Evolutionary conservation across 2,113 vertebrate genomes (phyloP).

Genomic region (Psilopsiagon aymara): DNA sequence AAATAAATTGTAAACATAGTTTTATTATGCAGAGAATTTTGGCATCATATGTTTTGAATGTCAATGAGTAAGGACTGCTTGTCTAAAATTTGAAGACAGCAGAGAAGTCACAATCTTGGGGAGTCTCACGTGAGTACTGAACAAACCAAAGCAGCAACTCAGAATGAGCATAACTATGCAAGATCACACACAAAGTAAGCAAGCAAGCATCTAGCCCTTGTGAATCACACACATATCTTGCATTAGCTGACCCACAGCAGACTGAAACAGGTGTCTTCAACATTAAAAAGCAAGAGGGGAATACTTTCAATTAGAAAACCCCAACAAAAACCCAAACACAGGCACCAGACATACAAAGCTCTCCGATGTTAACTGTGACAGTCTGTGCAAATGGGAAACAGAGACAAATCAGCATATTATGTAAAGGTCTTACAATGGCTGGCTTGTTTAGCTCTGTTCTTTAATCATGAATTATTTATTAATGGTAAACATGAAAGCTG

Average conservation of each 20-base stretch:
- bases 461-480: neutral
- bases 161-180: accelerated
- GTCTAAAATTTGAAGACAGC: neutral
- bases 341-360: neutral
- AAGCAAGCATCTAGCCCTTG: neutral
- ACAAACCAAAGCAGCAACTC: neutral
- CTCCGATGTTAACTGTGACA: neutral
- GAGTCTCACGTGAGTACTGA: accelerated
- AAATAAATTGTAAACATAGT: neutral
- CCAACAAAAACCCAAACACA: neutral
- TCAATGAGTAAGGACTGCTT: neutral
- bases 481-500: neutral
- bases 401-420: neutral
- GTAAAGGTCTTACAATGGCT: neutral
- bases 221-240: accelerated
- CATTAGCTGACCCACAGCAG: neutral
- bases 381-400: neutral
- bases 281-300: neutral
- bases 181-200: neutral
- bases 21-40: neutral
- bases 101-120: neutral
- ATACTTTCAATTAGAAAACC: neutral
- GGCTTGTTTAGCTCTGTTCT: neutral
- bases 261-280: neutral
- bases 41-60: neutral